Evolutionary conservation across 2,113 vertebrate genomes (phyloP).

Genomic region (Athene cunicularia): DNA sequence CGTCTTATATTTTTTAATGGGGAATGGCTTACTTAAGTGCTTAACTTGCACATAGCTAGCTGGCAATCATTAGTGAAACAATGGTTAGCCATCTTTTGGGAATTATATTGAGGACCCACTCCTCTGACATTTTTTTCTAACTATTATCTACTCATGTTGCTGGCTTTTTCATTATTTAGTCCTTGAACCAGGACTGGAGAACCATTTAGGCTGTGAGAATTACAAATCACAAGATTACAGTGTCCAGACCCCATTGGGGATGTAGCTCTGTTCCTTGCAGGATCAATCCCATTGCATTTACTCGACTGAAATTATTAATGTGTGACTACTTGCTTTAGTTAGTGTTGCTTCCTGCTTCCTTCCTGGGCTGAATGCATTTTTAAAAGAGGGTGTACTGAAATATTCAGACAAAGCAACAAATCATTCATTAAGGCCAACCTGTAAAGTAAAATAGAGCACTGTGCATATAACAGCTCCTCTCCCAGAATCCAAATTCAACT

Average conservation of each 20-base stretch:
- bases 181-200: neutral
- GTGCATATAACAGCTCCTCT: neutral
- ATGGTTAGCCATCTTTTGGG: neutral
- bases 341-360: neutral
- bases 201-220: neutral
- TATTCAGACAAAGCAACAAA: conserved; percentile 38
- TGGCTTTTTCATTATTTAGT: neutral
- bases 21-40: neutral
- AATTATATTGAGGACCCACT: neutral
- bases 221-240: neutral
- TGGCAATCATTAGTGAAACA: neutral
- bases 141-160: neutral
- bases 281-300: neutral
- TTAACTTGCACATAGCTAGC: neutral
- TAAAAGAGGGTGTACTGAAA: conserved; percentile 6
- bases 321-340: neutral
- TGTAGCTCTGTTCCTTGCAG: neutral
- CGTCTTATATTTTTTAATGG: neutral
- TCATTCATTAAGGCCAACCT: neutral
- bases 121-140: neutral
- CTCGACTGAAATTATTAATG: neutral
- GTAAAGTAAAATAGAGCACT: neutral
- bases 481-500: neutral
- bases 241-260: neutral
- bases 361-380: conserved; percentile 2